Base-by-base conservation (phyloP, 2,888 invertebrate genomes). In the Acronicta aceris region DNA sequence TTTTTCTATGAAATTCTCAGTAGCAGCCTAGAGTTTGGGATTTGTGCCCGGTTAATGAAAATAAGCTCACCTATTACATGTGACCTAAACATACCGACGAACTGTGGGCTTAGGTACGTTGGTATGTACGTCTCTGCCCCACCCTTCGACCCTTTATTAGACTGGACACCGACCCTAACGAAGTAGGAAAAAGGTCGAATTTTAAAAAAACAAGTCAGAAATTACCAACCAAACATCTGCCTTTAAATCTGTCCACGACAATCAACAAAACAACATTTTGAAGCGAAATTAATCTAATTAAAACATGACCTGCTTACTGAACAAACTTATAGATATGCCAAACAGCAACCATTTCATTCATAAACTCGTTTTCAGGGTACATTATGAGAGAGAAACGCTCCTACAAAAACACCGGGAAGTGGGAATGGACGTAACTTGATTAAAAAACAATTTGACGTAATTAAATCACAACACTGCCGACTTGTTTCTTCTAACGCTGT, bases 401-500 rank as follows among this genome's bases (percentile, higher is more conserved):
- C 27, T 52, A n/a, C 16, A 54, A 68, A 54, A 58, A 71, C 68
- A 71, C 64, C 42, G 65, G 54, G 46, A 60, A 71, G 60, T 48
- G 59, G 65, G 64, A 74, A 64, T 62, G 56, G 59, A 30, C 61
- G 58, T 79, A 84, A 84, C 66, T 72, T 65, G 81, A 81, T 85
- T 82, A 82, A 67, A 76, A 83, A 78, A 76, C 76, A 84, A 81
- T 85, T 82, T 78, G 69, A 68, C 59, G 59, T 80, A 82, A 85
- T 84, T 76, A 81, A 84, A 84, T 85, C 74, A 82, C 62, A 80
- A 80, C 79, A 76, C 59, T 27, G 53, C 9, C 45, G 38, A 55
- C 51, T 42, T 53, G 27, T 59, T 66, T 61, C 63, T 70, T 66
- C 60, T 61, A 61, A 59, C 49, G 41, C 41, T 33, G 27, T 63